Evolutionary conservation across 1,140 invertebrate genomes (phyloP).

Genomic region (Drosophila bocqueti): DNA sequence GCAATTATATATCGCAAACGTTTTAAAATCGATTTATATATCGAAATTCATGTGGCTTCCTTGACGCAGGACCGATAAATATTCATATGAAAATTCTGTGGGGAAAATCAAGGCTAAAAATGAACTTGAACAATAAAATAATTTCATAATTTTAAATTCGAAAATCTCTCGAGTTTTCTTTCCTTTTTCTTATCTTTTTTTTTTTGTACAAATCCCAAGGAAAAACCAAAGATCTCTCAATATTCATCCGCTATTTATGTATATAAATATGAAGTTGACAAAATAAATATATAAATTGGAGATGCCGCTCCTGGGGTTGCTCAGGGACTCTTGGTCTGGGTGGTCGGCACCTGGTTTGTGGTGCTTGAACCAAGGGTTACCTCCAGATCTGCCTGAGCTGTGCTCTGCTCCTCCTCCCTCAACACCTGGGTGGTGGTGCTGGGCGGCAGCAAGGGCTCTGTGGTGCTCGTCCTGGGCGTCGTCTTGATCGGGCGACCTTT

Average conservation of each 20-base stretch:
- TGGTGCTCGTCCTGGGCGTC: not conserved
- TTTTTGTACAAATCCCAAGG: not conserved
- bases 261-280: not conserved
- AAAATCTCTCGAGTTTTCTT: too few species aligned
- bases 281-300: not conserved
- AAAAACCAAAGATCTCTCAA: not conserved
- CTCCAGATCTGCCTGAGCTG: not conserved
- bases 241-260: not conserved
- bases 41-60: too few species aligned
- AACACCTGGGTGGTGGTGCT: not conserved
- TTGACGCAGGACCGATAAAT: too few species aligned
- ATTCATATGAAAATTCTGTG: too few species aligned
- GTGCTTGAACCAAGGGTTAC: not conserved
- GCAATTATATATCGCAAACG: too few species aligned
- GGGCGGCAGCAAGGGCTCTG: not conserved
- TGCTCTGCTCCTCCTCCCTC: not conserved
- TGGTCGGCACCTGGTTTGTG: not conserved
- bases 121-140: too few species aligned
- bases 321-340: not conserved
- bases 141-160: too few species aligned
- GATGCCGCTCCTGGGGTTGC: not conserved
- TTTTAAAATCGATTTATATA: too few species aligned
- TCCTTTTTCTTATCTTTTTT: not conserved
- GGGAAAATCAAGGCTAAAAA: too few species aligned
- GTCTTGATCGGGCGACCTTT: not conserved